phyloP scores from a whole-genome alignment of 2,113 vertebrate genomes.

The Otolemur garnettii region DNA sequence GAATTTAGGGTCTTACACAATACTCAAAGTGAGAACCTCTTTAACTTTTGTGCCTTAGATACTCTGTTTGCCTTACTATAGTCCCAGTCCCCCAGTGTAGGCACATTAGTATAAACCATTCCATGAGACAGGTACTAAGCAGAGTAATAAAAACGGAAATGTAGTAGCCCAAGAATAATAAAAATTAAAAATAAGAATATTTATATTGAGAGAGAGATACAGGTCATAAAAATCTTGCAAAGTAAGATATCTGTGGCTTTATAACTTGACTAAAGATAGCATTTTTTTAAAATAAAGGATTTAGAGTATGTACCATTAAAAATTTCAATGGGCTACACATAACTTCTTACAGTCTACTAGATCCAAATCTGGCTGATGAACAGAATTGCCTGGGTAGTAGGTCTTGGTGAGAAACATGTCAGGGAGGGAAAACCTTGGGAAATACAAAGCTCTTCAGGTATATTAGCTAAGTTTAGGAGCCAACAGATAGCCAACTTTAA shows the following conservation, averaged over 20 bases:
- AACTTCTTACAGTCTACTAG: not conserved
- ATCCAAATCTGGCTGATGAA: not conserved
- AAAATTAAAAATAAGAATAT: not conserved
- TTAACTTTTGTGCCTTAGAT: not conserved
- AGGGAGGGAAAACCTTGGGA: not conserved
- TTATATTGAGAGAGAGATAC: not conserved
- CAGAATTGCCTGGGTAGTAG: not conserved
- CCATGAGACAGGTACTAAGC: constrained; percentile 20
- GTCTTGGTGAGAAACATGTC: not conserved
- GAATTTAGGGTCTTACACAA: not conserved
- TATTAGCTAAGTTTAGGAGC: not conserved
- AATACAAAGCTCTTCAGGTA: constrained; percentile 1
- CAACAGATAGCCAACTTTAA: constrained; percentile 12
- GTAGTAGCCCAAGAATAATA: not conserved
- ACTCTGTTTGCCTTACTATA: not conserved
- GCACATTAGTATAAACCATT: not conserved
- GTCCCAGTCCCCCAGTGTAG: not conserved
- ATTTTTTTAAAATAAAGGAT: not conserved
- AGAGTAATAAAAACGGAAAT: not conserved
- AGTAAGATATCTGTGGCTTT: not conserved
- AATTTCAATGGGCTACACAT: not conserved
- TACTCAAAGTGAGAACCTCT: not conserved
- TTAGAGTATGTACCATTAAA: not conserved
- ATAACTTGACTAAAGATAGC: not conserved
- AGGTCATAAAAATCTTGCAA: constrained; percentile 35